These are phyloP conservation scores for Carduelis carduelis DNA, from an alignment of 2,797 vertebrate genomes.

Conservation along the genomic window DNA sequence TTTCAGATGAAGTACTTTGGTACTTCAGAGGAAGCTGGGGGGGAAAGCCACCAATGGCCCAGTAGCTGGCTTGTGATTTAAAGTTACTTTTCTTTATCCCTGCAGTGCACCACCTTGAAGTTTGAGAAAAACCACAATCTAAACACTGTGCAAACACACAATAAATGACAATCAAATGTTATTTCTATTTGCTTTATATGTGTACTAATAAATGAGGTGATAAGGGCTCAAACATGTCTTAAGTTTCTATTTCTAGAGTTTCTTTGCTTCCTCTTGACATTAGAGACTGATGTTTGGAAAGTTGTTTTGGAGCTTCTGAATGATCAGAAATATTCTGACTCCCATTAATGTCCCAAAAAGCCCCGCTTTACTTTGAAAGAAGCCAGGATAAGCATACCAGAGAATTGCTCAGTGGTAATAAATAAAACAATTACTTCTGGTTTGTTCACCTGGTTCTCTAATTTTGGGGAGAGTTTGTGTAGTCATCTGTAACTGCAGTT, in stretches of 20 bases:
- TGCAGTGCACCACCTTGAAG: background rate
- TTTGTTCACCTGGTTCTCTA: constrained; percentile 49
- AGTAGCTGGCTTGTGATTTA: background rate
- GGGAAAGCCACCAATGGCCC: fast-evolving
- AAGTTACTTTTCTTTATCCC: background rate
- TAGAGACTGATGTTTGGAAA: background rate
- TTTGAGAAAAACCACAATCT: background rate
- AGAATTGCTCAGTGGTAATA: constrained; percentile 11
- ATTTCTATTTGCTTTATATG: background rate
- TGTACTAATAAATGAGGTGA: background rate
- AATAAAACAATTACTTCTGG: background rate
- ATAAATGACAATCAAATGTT: background rate
- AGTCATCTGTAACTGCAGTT: background rate
- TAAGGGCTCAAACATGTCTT: background rate
- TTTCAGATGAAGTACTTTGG: background rate
- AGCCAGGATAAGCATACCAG: background rate
- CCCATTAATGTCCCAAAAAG: background rate
- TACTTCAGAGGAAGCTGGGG: background rate
- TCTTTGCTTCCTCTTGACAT: background rate
- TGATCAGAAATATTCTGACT: background rate
- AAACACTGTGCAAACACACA: background rate
- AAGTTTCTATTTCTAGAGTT: background rate
- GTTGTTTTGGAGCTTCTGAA: background rate
- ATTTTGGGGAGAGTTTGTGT: fast-evolving
- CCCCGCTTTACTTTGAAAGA: background rate